Conservation (phyloP, 1,140 invertebrate species). For the Daktulosphaira vitifoliae region DNA sequence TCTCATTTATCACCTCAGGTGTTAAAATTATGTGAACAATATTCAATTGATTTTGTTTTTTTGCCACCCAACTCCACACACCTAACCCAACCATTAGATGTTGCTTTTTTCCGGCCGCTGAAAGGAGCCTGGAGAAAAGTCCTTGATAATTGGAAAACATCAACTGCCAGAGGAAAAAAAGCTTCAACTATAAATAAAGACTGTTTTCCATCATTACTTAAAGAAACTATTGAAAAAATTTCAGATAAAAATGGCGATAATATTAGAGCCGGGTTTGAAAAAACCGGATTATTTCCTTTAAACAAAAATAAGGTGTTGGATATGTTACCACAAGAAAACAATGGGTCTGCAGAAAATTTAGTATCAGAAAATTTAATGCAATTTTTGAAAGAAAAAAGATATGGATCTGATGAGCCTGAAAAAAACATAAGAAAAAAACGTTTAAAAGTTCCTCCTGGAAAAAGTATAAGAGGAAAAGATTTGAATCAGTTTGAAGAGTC, state of each 20-base stretch:
- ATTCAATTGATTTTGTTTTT: conserved; percentile 9
- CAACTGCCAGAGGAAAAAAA: no score
- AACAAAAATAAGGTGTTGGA: background rate
- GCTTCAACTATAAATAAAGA: background rate
- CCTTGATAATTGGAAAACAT: conserved; percentile 10
- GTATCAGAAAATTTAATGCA: no score
- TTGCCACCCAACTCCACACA: conserved; percentile 1
- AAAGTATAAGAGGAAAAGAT: background rate
- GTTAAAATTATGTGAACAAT: background rate
- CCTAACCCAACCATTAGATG: background rate
- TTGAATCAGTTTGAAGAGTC: background rate
- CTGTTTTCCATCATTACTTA: background rate
- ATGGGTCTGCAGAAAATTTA: no score
- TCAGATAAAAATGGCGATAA: background rate
- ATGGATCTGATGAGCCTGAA: no score
- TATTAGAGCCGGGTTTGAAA: conserved; percentile 2
- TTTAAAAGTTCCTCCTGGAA: background rate
- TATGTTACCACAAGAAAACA: background rate
- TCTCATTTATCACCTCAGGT: background rate
- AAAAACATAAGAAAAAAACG: no score
- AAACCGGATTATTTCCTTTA: background rate
- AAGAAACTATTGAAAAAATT: background rate
- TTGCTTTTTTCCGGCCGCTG: conserved; percentile 39
- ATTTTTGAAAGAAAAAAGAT: no score
- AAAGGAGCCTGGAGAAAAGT: background rate